Percentiles rank a stretch among this genome's conserved stretches.
Conservation (phyloP, 37 sponge, comb jelly and placozoan species). For the Petrosia ficiformis region DNA sequence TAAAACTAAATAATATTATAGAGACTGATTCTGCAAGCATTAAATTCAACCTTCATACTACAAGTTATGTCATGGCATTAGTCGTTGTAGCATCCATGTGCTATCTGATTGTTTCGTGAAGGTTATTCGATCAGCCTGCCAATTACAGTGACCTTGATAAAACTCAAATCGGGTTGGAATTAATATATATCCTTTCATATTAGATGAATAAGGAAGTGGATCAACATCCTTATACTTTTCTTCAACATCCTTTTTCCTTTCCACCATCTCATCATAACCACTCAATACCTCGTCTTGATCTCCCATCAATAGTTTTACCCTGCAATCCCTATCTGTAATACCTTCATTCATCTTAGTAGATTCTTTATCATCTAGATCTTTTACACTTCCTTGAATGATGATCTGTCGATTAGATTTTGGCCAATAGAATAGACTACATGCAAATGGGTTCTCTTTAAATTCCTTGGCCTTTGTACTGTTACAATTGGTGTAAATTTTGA, state of each 20-base stretch:
- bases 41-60: too few species aligned
- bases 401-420: slow-evolving; percentile 59
- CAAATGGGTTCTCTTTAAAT: slow-evolving; percentile 61
- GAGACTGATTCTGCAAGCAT: too few species aligned
- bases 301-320: slow-evolving; percentile 57
- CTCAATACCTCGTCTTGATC: slow-evolving; percentile 53
- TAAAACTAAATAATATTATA: too few species aligned
- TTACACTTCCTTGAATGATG: slow-evolving; percentile 68
- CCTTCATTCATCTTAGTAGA: slow-evolving; percentile 21
- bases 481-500: slow-evolving; percentile 71
- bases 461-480: slow-evolving; percentile 78
- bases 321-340: slow-evolving; percentile 46
- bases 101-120: slow-evolving; percentile 30
- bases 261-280: slow-evolving; percentile 45
- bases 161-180: slow-evolving; percentile 76
- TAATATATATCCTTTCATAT: slow-evolving; percentile 75
- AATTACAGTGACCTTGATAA: slow-evolving; percentile 65
- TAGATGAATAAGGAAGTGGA: slow-evolving; percentile 37
- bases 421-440: slow-evolving; percentile 79
- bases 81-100: slow-evolving; percentile 27
- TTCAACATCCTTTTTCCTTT: not conserved
- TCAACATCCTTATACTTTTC: slow-evolving; percentile 9
- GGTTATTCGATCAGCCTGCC: slow-evolving; percentile 65
- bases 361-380: slow-evolving; percentile 37
- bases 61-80: slow-evolving; percentile 13